A percentile compares a stretch with the other conserved stretches of the same genome.
Evolutionary conservation across 2,888 invertebrate genomes (phyloP).

Genomic region (Agriopis aurantiaria): DNA sequence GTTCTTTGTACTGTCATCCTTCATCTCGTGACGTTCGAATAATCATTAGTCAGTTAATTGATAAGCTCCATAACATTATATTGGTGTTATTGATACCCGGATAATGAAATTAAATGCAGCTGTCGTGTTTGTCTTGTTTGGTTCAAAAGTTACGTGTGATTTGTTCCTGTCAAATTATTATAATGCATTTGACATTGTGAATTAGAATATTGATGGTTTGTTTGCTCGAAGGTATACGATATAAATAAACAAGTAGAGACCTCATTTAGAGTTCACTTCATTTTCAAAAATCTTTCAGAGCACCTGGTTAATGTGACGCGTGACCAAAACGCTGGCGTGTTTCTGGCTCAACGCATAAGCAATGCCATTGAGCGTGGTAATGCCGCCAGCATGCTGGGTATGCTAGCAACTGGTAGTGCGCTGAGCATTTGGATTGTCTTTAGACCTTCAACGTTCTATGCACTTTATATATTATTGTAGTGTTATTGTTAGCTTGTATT

Average conservation of each 20-base stretch:
- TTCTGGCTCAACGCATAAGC: too few relatives aligned
- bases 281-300: too few relatives aligned
- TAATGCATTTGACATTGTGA: constrained; percentile 3
- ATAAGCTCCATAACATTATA: constrained; percentile 48
- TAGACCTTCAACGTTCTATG: too few relatives aligned
- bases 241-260: background rate
- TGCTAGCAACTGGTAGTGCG: too few relatives aligned
- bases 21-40: constrained; percentile 53
- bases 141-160: constrained; percentile 22
- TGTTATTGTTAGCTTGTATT: too few relatives aligned
- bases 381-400: too few relatives aligned
- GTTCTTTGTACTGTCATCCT: constrained; percentile 11
- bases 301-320: too few relatives aligned
- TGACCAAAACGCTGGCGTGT: too few relatives aligned
- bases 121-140: constrained; percentile 34
- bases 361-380: too few relatives aligned
- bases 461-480: too few relatives aligned
- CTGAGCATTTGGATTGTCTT: too few relatives aligned
- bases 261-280: too few relatives aligned
- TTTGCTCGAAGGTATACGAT: background rate
- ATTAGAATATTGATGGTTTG: background rate
- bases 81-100: constrained; percentile 43
- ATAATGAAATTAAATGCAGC: constrained; percentile 44
- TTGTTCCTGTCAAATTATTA: constrained; percentile 21
- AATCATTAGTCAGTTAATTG: constrained; percentile 58